Evolutionary conservation across 2,888 invertebrate species (phyloP), one percentile per base, ranked within the genome.

Genomic region (Temnothorax unifasciatus): DNA sequence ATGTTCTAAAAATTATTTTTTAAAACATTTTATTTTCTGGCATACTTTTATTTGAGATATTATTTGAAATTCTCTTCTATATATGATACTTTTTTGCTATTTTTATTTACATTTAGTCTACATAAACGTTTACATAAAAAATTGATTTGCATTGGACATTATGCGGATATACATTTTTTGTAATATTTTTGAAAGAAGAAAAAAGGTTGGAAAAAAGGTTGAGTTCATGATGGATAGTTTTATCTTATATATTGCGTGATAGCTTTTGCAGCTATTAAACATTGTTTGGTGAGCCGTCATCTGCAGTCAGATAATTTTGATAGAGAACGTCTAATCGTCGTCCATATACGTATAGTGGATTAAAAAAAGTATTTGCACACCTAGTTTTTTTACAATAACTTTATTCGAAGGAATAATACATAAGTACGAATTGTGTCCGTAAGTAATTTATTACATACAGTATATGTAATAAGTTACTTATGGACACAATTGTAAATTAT

Each of bases 291-390:
- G 13, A 66, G 1, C n/a, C 9, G 25, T 73, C 21, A 57, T 44
- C 9, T 74, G 4, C 4, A 75, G 21, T 18, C 15, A 47, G 4
- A 75, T n/a, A n/a, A 73, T 73, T 57, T 73, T 3, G 18, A 57
- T 6, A 15, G 3, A 25, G 4, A 54, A 25, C 25, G 11, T 69
- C 47, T 29, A 18, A 57, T 3, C 18, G 11, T 54, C 18, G 11
- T 41, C 5, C 13, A 57, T 15, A n/a, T 15, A 34, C 5, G 41
- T 41, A 38, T 0, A 25, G 25, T 25, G 25, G 25, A 25, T 25
- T 25, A 25, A 25, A 25, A 25, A 25, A 25, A 25, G 2, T 25
- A 2, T 25, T 25, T 25, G 25, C 25, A 25, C 25, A 25, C 2
- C 25, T 2, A 25, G 25, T 25, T 25, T 25, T 25, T 2, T 25